phyloP scores from a whole-genome alignment of 2,113 vertebrate genomes.

The Sebastes schlegelii region DNA sequence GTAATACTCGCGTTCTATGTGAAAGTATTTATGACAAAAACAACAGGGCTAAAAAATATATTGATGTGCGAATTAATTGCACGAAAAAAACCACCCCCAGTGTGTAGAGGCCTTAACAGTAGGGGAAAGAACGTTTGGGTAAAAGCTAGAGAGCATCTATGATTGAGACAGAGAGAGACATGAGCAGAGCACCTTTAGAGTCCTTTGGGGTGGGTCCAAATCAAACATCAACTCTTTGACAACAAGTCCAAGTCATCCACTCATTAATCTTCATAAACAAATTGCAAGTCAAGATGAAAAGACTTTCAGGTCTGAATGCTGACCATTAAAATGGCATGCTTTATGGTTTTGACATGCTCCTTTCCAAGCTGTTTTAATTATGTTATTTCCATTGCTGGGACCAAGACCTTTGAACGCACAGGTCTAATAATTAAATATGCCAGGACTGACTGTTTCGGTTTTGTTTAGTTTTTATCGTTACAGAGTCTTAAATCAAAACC shows the following conservation, averaged over 20 bases:
- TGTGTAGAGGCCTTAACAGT: too few species aligned
- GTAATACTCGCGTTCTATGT: too few species aligned
- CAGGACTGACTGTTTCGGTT: not conserved
- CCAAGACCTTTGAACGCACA: not conserved
- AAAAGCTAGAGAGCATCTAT: not conserved
- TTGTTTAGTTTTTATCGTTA: not conserved
- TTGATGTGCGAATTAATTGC: too few species aligned
- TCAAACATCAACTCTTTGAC: not conserved
- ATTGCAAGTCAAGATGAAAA: not conserved
- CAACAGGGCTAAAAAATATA: too few species aligned
- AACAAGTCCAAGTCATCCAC: not conserved
- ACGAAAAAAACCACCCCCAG: too few species aligned
- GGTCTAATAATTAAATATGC: not conserved
- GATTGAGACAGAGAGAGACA: slow-evolving; percentile 6
- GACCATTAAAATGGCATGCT: slow-evolving; percentile 13
- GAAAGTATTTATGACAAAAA: too few species aligned
- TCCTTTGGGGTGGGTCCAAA: not conserved
- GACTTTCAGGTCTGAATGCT: slow-evolving; percentile 10
- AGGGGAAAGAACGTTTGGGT: not conserved
- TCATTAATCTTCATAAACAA: not conserved
- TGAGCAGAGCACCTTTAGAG: not conserved
- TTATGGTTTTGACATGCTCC: slow-evolving; percentile 18
- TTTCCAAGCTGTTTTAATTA: slow-evolving; percentile 18
- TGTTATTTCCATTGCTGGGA: not conserved
- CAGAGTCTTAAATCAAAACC: not conserved